Base-by-base conservation (phyloP, 2,888 invertebrate species). In the Drosophila paranaensis region DNA sequence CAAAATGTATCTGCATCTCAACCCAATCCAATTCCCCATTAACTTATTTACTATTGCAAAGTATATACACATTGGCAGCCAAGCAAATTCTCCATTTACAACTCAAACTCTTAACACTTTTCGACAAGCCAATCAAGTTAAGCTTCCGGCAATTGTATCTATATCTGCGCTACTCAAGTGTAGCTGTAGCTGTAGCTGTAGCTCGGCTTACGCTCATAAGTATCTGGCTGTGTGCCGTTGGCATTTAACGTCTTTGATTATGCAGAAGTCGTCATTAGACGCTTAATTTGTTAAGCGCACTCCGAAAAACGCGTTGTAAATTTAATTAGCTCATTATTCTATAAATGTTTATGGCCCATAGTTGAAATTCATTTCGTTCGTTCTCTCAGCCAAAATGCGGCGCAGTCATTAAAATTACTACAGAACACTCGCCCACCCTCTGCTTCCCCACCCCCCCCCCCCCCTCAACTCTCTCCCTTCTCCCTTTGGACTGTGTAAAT, bases 311-410 rank as follows among this genome's bases (percentile, higher is more conserved):
- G 54, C 45, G 58, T 46, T 75, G 71, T 82, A 72, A 74, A 79
- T 82, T 75, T 72, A 75, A 87, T 77, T 77, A 77, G 69, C 73
- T 75, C 71, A 75, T 78, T 76, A 69, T 67, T 54, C 65, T 77
- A 69, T 69, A 71, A 71, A 72, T 75, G 78, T 81, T 79, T 77
- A 81, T 69, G 70, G 53, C n/a, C 53, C 56, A 58, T 64, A 73
- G 66, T 67, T 78, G 71, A 87, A 84, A 77, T 60, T 63, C 58
- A 77, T 78, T 78, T 60, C 60, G 67, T 71, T 74, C 60, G 65
- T 70, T 74, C 71, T 27, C 20, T 14, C 11, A 14, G 48, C 48
- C 56, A 43, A 71, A 70, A 71, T 62, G 58, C 40, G 58, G 43
- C 50, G 6, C 61, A 61, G 65, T 55, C 60, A 77, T 79, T 66